Conservation (phyloP, 2,113 vertebrate genomes). For the Camelus bactrianus region DNA sequence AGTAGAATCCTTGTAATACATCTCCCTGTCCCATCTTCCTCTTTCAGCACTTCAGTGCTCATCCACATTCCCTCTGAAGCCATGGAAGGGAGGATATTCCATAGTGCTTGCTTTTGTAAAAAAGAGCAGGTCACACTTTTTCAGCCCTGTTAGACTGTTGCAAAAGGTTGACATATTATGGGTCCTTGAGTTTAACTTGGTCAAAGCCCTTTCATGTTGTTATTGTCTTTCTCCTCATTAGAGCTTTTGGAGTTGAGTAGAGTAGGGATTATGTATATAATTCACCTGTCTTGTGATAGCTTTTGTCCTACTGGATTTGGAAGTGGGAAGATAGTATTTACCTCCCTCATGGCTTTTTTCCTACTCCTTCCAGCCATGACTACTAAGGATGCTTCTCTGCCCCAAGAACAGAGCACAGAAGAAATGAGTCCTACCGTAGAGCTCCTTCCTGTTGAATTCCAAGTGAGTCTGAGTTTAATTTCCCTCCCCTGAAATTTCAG, state of each 20-base stretch:
- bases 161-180: not conserved
- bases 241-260: not conserved
- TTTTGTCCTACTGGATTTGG: not conserved
- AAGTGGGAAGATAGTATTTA: not conserved
- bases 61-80: not conserved
- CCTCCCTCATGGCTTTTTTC: not conserved
- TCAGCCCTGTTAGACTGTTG: not conserved
- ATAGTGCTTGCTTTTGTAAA: not conserved
- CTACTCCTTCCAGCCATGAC: not conserved
- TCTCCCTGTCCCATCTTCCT: not conserved
- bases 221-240: not conserved
- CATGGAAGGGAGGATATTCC: not conserved
- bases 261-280: not conserved
- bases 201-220: not conserved
- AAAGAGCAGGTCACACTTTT: not conserved
- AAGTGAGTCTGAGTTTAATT: conserved; percentile 14
- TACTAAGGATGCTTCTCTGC: not conserved
- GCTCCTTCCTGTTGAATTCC: conserved; percentile 55
- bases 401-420: conserved; percentile 5
- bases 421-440: conserved; percentile 19
- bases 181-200: not conserved
- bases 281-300: not conserved
- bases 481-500: not conserved
- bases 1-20: not conserved
- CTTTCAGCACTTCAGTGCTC: not conserved